Percentiles rank a stretch among this genome's conserved stretches.
These are phyloP conservation scores for Tiliacea aurago DNA, from an alignment of 2,888 invertebrate species.

Conservation along the genomic window DNA sequence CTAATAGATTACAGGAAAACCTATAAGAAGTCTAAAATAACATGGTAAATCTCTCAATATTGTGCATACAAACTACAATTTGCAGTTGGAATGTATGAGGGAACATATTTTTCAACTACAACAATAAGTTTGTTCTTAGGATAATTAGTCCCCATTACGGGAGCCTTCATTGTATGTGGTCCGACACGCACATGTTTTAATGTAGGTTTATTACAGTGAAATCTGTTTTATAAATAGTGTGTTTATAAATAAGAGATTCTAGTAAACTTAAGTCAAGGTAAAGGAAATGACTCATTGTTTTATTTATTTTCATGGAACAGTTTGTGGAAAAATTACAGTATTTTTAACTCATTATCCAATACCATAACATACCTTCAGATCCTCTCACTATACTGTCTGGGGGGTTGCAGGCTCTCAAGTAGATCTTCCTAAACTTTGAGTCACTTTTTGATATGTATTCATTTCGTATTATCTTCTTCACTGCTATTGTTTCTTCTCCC, in stretches of 20 bases:
- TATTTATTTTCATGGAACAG: background rate
- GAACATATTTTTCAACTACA: too few species aligned
- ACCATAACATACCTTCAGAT: constrained; percentile 92
- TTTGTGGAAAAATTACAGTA: background rate
- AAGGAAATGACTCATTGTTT: background rate
- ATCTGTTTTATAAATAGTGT: background rate
- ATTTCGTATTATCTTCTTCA: constrained; percentile 84
- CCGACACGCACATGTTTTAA: too few species aligned
- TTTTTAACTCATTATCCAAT: background rate
- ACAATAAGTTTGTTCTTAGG: too few species aligned
- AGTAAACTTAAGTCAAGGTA: too few species aligned
- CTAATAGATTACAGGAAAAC: too few species aligned
- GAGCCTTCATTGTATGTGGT: too few species aligned
- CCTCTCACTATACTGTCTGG: constrained; percentile 92
- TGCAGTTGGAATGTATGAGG: too few species aligned
- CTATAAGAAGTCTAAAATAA: too few species aligned
- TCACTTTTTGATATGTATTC: constrained; percentile 90
- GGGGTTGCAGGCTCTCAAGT: constrained; percentile 93
- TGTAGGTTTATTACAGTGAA: background rate
- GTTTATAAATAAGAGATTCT: background rate
- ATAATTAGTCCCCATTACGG: too few species aligned
- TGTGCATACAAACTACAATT: too few species aligned
- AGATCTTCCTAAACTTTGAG: constrained; percentile 92
- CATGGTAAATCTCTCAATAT: too few species aligned
- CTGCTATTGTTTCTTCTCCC: constrained; percentile 85